Percentiles rank a stretch among this genome's conserved stretches.
phyloP scores from a whole-genome alignment of 2,797 vertebrate species.

The Chaenodraco wilsoni region DNA sequence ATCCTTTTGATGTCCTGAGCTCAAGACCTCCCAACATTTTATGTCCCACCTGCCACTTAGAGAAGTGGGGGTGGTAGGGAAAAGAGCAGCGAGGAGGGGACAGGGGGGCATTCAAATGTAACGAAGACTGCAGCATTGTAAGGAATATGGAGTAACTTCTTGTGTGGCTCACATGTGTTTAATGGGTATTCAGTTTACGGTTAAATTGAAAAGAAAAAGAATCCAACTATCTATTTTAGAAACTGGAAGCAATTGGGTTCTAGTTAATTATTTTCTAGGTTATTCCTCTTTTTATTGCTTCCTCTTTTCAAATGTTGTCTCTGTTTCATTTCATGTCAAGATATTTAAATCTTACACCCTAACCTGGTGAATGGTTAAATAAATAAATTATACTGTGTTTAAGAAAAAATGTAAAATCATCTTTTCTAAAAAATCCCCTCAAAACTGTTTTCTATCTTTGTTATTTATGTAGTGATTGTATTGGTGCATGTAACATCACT shows the following conservation, averaged over 20 bases:
- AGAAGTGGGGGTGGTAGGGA: conserved; percentile 46
- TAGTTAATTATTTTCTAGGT: neutral
- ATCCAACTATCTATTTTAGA: neutral
- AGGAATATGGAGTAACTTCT: conserved; percentile 9
- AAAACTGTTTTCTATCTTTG: neutral
- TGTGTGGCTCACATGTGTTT: conserved; percentile 45
- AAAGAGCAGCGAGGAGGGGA: neutral
- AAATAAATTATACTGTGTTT: neutral
- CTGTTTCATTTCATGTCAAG: neutral
- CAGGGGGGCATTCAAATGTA: conserved; percentile 19
- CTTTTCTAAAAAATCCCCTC: neutral
- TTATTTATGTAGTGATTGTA: neutral
- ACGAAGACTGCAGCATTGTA: conserved; percentile 31
- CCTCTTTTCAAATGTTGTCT: neutral
- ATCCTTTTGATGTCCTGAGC: conserved; percentile 72
- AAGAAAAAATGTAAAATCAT: neutral
- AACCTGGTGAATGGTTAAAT: neutral
- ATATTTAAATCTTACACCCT: neutral
- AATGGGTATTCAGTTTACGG: conserved; percentile 22
- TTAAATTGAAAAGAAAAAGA: neutral
- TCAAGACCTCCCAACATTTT: conserved; percentile 71
- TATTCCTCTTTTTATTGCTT: neutral
- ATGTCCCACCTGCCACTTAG: conserved; percentile 75
- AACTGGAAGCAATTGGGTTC: neutral
- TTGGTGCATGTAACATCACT: neutral